These are phyloP conservation scores for human DNA, from an alignment of 2,113 vertebrate species.

Conservation along the genomic window GRCh38 chr14:99686501-99687000, in stretches of 20 bases:
- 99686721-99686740: neutral
- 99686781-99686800: neutral
- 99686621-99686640: neutral
- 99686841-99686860: neutral
- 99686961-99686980: fast-evolving
- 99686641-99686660: neutral
- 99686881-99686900: neutral
- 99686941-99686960: neutral
- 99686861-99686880: neutral
- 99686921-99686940: neutral
- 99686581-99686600: neutral
- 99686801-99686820: slow-evolving; percentile 4
- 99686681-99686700: neutral
- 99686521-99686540: neutral
- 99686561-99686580: neutral
- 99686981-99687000: neutral
- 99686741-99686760: neutral
- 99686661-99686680: neutral
- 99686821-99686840: neutral
- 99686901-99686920: neutral
- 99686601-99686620: neutral
- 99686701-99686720: neutral
- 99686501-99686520: too few relatives aligned
- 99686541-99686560: neutral
- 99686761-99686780: neutral